phyloP scores from a whole-genome alignment of 1,140 invertebrate species.

The Phocides pigmalion region DNA sequence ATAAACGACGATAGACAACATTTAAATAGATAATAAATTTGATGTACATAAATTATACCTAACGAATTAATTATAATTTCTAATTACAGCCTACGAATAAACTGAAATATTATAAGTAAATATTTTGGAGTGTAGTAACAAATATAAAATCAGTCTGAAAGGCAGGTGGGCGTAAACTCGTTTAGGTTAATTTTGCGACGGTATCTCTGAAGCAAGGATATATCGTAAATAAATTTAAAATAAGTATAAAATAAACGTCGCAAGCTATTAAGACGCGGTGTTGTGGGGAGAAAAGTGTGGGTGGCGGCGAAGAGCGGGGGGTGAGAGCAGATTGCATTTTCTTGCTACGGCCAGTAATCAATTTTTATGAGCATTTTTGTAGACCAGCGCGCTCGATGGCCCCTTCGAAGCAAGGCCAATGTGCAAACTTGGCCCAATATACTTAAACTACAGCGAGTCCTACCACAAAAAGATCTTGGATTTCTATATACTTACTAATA shows the following conservation, averaged over 20 bases:
- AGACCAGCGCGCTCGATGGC: constrained; percentile 51
- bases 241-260: constrained; percentile 71
- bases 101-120: no score
- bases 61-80: no score
- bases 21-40: no score
- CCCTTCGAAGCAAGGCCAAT: constrained; percentile 34
- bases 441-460: neutral
- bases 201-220: constrained; percentile 18
- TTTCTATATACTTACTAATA: no score
- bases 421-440: constrained; percentile 35
- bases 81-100: no score
- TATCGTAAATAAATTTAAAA: constrained; percentile 57
- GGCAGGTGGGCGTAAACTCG: constrained; percentile 6
- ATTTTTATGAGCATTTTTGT: constrained; percentile 80
- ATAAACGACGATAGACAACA: no score
- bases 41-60: no score
- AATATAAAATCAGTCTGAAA: no score
- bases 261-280: constrained; percentile 62
- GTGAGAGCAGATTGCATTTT: constrained; percentile 75
- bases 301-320: constrained; percentile 34
- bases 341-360: constrained; percentile 78
- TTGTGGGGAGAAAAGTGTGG: constrained; percentile 34
- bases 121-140: no score
- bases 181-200: constrained; percentile 8
- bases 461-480: no score